Evolutionary conservation across 2,113 vertebrate genomes (phyloP).

Genomic region (Sterrhoptilus dennistouni): DNA sequence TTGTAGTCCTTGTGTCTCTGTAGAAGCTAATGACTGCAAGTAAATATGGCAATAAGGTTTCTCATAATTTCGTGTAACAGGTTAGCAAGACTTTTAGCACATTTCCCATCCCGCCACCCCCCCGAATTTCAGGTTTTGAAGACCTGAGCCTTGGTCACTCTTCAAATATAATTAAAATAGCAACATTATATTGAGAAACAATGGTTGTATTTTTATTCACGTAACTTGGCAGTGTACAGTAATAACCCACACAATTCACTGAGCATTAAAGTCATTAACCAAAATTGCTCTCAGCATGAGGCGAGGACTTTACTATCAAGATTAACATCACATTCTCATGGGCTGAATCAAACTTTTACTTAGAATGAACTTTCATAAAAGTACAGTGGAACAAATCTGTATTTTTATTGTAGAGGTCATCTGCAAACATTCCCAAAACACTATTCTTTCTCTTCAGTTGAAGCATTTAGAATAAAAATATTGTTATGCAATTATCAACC

Average conservation of each 20-base stretch:
- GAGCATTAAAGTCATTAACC: slow-evolving; percentile 25
- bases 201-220: background rate
- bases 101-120: background rate
- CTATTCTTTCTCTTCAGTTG: background rate
- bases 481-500: background rate
- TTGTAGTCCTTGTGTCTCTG: background rate
- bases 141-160: background rate
- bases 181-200: background rate
- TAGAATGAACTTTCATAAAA: background rate
- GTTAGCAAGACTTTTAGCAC: background rate
- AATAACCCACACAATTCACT: slow-evolving; percentile 17
- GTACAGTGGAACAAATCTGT: background rate
- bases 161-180: slow-evolving; percentile 14
- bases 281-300: slow-evolving; percentile 40
- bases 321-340: background rate
- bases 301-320: background rate
- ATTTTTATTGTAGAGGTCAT: background rate
- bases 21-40: background rate
- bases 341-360: background rate
- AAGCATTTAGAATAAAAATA: background rate
- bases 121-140: background rate
- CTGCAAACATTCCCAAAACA: background rate
- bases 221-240: background rate
- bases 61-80: background rate
- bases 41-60: background rate